phyloP scores from a whole-genome alignment of 2,888 invertebrate genomes.

The Cephus runcator region DNA sequence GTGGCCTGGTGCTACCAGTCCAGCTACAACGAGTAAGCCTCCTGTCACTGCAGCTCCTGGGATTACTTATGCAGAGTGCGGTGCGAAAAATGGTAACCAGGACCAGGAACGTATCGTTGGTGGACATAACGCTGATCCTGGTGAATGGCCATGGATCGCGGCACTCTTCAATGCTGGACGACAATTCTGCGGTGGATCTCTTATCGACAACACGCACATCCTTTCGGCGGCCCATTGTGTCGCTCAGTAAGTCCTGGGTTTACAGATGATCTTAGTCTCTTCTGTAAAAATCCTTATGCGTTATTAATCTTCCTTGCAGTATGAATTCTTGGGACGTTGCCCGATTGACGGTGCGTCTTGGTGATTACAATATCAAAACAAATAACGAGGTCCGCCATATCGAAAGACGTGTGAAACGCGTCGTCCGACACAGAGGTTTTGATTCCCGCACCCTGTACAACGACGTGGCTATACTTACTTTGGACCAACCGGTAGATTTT shows the following conservation, averaged over 20 bases:
- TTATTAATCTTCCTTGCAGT: constrained; percentile 63
- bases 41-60: constrained; percentile 17
- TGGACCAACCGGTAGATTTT: constrained; percentile 81
- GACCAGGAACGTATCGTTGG: constrained; percentile 89
- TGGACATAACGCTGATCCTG: constrained; percentile 81
- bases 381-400: constrained; percentile 80
- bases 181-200: constrained; percentile 89
- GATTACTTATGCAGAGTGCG: constrained; percentile 70
- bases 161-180: constrained; percentile 85
- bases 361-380: constrained; percentile 85
- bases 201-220: constrained; percentile 82
- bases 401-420: constrained; percentile 82
- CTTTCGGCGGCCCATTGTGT: constrained; percentile 91
- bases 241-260: constrained; percentile 76
- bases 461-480: constrained; percentile 83
- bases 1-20: constrained; percentile 44
- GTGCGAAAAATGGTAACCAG: constrained; percentile 81
- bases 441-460: constrained; percentile 87
- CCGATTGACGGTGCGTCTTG: constrained; percentile 81
- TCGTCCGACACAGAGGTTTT: constrained; percentile 87
- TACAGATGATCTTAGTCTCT: background rate
- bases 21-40: constrained; percentile 33
- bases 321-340: constrained; percentile 93
- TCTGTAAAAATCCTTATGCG: background rate
- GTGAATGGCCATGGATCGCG: constrained; percentile 89